Evolutionary conservation across 2,113 vertebrate genomes (phyloP).

Genomic region (Cariama cristata): DNA sequence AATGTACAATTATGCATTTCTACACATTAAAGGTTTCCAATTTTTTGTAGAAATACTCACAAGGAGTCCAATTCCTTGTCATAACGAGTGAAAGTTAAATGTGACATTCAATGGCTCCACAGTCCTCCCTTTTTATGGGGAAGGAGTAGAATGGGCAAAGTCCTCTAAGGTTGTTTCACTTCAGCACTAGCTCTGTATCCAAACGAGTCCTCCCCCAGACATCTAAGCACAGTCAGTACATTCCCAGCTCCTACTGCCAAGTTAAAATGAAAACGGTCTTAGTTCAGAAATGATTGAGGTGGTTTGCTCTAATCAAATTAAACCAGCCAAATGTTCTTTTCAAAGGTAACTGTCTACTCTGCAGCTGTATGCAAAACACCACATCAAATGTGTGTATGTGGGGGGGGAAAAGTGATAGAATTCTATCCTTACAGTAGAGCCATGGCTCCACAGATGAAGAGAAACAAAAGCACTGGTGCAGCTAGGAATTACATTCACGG

Average conservation of each 20-base stretch:
- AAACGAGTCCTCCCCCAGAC: slow-evolving; percentile 63
- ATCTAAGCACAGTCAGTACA: slow-evolving; percentile 79
- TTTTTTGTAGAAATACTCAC: not conserved
- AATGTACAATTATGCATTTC: not conserved
- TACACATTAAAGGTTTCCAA: not conserved
- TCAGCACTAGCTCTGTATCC: slow-evolving; percentile 51
- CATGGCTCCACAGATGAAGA: slow-evolving; percentile 71
- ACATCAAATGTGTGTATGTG: slow-evolving; percentile 75
- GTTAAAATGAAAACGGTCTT: slow-evolving; percentile 86
- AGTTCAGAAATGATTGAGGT: slow-evolving; percentile 86
- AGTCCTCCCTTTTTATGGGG: not conserved
- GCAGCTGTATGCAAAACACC: slow-evolving; percentile 90
- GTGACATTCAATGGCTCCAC: not conserved
- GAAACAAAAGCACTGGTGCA: slow-evolving; percentile 76
- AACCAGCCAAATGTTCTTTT: slow-evolving; percentile 86
- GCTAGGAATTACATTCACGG: slow-evolving; percentile 70
- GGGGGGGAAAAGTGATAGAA: slow-evolving; percentile 68
- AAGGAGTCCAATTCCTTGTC: not conserved
- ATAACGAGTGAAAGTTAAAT: not conserved
- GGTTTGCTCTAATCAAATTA: slow-evolving; percentile 87
- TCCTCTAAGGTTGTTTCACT: slow-evolving; percentile 55
- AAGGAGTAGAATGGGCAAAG: not conserved
- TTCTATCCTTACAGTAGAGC: slow-evolving; percentile 77
- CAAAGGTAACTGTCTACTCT: slow-evolving; percentile 87
- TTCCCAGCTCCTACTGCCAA: slow-evolving; percentile 85